A percentile compares a stretch with the other conserved stretches of the same genome.
phyloP scores from a whole-genome alignment of 1,140 invertebrate genomes.

The Drosophila bocki region DNA sequence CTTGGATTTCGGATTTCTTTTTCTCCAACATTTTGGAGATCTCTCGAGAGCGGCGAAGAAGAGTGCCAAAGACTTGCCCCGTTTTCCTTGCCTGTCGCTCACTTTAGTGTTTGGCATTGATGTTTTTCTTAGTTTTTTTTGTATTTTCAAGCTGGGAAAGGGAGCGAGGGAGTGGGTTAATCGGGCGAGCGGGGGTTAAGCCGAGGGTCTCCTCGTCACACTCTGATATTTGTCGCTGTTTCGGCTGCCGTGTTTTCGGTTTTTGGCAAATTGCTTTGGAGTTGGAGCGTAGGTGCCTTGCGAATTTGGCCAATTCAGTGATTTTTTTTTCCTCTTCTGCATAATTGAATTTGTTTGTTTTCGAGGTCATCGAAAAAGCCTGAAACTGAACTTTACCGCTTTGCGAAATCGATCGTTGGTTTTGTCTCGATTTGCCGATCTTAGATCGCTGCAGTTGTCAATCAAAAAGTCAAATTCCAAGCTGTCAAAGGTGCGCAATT shows the following conservation, averaged over 20 bases:
- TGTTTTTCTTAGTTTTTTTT: constrained; percentile 17
- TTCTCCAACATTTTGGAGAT: constrained; percentile 47
- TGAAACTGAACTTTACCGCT: constrained; percentile 67
- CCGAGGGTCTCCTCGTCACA: constrained; percentile 56
- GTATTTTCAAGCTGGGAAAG: not conserved
- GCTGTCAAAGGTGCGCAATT: constrained; percentile 74
- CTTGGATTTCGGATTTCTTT: constrained; percentile 46
- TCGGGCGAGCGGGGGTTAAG: constrained; percentile 32
- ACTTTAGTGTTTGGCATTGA: constrained; percentile 71
- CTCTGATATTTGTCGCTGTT: constrained; percentile 79
- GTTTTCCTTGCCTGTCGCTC: constrained; percentile 67
- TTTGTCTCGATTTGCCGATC: constrained; percentile 18
- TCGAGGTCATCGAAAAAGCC: constrained; percentile 58
- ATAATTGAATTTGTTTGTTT: constrained; percentile 79
- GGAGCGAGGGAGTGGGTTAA: constrained; percentile 43
- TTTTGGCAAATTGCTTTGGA: constrained; percentile 62
- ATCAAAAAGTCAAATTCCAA: constrained; percentile 83
- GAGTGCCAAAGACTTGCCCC: constrained; percentile 52
- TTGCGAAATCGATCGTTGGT: constrained; percentile 41
- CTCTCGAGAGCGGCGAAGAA: constrained; percentile 15
- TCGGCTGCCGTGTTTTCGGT: constrained; percentile 36
- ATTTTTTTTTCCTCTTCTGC: constrained; percentile 19
- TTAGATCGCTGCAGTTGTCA: constrained; percentile 70
- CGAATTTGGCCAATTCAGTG: constrained; percentile 36
- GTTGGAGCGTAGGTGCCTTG: constrained; percentile 51